Evolutionary conservation across 2,113 vertebrate species (phyloP), one percentile per base, ranked within the genome.

Genomic region (Oryzias javanicus): DNA sequence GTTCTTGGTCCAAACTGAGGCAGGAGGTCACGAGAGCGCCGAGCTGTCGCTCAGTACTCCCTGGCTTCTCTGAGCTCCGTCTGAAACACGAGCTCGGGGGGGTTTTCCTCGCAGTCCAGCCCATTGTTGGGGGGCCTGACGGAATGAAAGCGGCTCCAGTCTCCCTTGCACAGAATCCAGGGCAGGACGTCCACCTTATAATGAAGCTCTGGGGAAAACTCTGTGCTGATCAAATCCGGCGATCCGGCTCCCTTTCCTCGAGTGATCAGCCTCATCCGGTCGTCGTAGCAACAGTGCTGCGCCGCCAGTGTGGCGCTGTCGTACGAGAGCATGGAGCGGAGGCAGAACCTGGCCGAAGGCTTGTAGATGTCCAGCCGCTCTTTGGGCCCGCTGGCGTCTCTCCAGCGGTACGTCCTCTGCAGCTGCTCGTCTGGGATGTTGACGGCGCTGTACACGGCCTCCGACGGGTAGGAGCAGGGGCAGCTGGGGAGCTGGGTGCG

Each of bases 281-380:
- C 16, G 48, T 61, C 48, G 2, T 61, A 61, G 48, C 59, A 61
- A 14, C 59, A 61, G 59, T 61, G 59, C 48, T 61, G 59, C 16
- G 48, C 48, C 48, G 48, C 59, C 48, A 61, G 22, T 18, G 45
- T 61, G 1, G 40, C 25, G 59, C 59, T 44, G 20, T 61, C 40
- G 12, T 61, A 61, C 0, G 59, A 61, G 35, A 61, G 48, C 59
- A 61, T 61, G 48, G 59, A 61, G 48, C 48, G 59, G 40, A 61
- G n/a, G 40, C 59, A 61, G 48, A 61, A 61, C 48, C 48, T 19
- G 35, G 59, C 59, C 3, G 59, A 61, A 17, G 48, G 59, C 5
- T 61, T 61, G 48, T 61, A 61, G 48, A 61, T 51, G 48, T 61
- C 48, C 19, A 61, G 48, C 20, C 59, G 58, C 35, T 61, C 59